phyloP scores from a whole-genome alignment of 2,113 vertebrate species.

The Mormoops blainvillei region DNA sequence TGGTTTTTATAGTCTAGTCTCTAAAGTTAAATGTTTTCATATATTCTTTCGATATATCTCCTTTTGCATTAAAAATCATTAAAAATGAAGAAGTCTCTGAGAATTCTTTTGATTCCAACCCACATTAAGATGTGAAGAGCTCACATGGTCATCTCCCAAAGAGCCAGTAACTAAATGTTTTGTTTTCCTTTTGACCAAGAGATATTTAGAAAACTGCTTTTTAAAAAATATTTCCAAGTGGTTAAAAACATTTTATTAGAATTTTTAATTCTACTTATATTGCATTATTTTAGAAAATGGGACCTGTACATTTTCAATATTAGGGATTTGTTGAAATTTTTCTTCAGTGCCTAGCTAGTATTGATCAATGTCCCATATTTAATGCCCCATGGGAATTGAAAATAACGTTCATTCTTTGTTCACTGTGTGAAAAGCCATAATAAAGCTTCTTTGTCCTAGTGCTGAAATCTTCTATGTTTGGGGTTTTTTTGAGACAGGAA shows the following conservation, averaged over 20 bases:
- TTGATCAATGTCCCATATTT: slow-evolving; percentile 27
- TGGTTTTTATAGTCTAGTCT: not conserved
- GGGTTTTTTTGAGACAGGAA: not conserved
- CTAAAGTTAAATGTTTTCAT: not conserved
- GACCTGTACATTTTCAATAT: not conserved
- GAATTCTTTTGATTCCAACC: not conserved
- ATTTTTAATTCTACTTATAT: not conserved
- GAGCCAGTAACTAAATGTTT: not conserved
- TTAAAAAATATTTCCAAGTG: not conserved
- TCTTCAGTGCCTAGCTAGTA: not conserved
- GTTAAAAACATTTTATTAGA: not conserved
- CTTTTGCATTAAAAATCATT: slow-evolving; percentile 6
- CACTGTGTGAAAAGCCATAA: not conserved
- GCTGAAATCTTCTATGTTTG: not conserved
- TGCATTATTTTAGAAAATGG: not conserved
- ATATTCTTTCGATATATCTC: not conserved
- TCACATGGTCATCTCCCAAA: not conserved
- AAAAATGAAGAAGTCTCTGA: not conserved
- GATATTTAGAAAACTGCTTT: not conserved
- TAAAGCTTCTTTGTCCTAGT: not conserved
- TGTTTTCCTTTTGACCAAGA: not conserved
- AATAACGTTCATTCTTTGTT: not conserved
- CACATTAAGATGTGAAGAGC: not conserved
- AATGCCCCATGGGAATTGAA: not conserved
- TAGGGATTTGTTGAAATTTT: not conserved